phyloP scores from a whole-genome alignment of 2,888 invertebrate species.

The Eueremaeus valkanovi region DNA sequence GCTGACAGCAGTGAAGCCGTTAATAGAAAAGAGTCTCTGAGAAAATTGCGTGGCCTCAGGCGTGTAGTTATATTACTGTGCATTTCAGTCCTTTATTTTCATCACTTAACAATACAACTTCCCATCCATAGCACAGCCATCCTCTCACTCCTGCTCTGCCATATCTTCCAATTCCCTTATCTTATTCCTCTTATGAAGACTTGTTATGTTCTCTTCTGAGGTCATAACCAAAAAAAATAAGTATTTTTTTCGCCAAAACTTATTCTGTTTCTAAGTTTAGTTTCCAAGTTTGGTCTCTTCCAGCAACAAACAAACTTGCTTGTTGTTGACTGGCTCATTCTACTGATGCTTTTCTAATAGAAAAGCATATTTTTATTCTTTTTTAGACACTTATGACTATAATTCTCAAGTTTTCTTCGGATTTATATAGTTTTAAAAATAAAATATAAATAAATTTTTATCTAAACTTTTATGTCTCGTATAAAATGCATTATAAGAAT shows the following conservation, averaged over 20 bases:
- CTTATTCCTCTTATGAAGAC: not conserved
- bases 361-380: not conserved
- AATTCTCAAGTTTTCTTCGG: constrained; percentile 8
- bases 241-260: not conserved
- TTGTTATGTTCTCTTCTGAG: constrained; percentile 11
- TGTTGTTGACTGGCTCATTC: no score
- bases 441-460: no score
- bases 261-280: not conserved
- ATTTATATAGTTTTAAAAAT: not conserved
- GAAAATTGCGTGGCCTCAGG: not conserved
- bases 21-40: not conserved
- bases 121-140: not conserved
- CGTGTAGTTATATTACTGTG: not conserved
- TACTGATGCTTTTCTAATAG: no score
- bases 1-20: not conserved
- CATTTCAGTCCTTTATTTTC: constrained; percentile 10
- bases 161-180: constrained; percentile 14
- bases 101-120: constrained; percentile 18
- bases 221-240: not conserved
- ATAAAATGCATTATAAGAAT: constrained; percentile 1
- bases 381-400: constrained; percentile 3
- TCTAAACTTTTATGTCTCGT: not conserved
- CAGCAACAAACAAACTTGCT: no score
- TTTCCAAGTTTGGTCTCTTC: not conserved
- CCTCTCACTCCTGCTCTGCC: not conserved